phyloP scores from a whole-genome alignment of 2,113 vertebrate genomes.

The Bubalus kerabau region DNA sequence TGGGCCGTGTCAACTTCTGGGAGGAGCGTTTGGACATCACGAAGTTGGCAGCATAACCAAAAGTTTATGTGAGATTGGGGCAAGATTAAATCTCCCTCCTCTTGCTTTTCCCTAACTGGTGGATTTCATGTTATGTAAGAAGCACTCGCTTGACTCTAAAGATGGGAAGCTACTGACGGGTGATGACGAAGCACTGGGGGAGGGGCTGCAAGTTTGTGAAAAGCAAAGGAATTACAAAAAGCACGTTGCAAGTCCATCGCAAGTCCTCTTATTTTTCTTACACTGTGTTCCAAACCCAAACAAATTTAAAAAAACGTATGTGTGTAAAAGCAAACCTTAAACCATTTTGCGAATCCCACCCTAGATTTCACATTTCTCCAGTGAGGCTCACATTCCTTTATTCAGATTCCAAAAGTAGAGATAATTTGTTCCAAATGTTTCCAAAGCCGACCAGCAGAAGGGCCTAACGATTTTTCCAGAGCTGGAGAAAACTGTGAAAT shows the following conservation, averaged over 20 bases:
- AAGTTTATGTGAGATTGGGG: neutral
- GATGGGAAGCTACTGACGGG: conserved; percentile 15
- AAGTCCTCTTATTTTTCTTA: conserved; percentile 63
- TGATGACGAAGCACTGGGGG: conserved; percentile 2
- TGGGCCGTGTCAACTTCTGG: neutral
- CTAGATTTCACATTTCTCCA: conserved; percentile 85
- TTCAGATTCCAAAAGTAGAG: conserved; percentile 84
- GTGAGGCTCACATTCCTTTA: conserved; percentile 82
- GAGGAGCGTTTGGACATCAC: neutral
- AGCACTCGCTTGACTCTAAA: neutral
- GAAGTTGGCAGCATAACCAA: conserved; percentile 14
- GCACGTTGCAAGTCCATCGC: conserved; percentile 57
- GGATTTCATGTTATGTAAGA: conserved; percentile 47
- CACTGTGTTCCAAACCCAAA: conserved; percentile 71
- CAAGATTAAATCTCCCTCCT: conserved; percentile 12
- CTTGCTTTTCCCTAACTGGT: neutral
- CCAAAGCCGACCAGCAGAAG: conserved; percentile 80
- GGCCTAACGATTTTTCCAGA: conserved; percentile 83
- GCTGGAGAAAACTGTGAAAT: conserved; percentile 81
- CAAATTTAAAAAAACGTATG: conserved; percentile 53
- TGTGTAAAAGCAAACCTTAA: conserved; percentile 69
- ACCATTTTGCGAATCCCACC: conserved; percentile 79
- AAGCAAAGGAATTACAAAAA: conserved; percentile 64
- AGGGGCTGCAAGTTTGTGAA: conserved; percentile 45
- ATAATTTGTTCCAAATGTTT: conserved; percentile 91